Conservation (phyloP, 2,797 vertebrate species). For the Synanceia verrucosa region DNA sequence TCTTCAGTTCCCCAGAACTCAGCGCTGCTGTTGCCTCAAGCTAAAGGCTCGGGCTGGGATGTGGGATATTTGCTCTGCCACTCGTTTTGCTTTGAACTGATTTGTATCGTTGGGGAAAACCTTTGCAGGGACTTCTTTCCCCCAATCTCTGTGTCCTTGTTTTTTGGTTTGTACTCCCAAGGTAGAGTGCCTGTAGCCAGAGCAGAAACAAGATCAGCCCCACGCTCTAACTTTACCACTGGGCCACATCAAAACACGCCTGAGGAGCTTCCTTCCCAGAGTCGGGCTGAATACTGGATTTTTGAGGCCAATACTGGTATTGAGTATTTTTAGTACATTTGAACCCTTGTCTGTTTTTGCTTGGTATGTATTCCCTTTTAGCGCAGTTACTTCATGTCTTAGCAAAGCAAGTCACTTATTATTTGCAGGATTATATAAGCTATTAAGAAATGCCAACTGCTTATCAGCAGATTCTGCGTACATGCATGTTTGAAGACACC, state of each 20-base stretch:
- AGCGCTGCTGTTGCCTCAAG: constrained; percentile 62
- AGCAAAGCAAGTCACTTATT: not conserved
- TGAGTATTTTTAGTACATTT: not conserved
- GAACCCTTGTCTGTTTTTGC: not conserved
- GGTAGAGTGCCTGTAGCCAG: constrained; percentile 25
- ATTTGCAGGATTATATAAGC: not conserved
- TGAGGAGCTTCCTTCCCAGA: not conserved
- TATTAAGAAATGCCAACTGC: not conserved
- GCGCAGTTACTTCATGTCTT: not conserved
- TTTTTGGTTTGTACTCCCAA: constrained; percentile 48
- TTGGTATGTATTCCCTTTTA: not conserved
- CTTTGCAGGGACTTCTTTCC: constrained; percentile 23
- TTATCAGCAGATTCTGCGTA: not conserved
- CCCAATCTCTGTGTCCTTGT: constrained; percentile 27
- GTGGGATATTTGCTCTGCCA: constrained; percentile 62
- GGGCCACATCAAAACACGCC: constrained; percentile 16
- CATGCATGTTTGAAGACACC: not conserved
- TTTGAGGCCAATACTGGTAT: not conserved
- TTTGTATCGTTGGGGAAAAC: constrained; percentile 42
- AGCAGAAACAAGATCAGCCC: constrained; percentile 16
- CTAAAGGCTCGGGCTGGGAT: constrained; percentile 45
- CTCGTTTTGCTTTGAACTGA: constrained; percentile 57
- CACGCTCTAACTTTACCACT: constrained; percentile 5
- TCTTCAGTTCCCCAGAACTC: constrained; percentile 62
- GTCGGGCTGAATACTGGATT: no score